Percentiles rank a stretch among this genome's conserved stretches.
Conservation (phyloP, 1,140 invertebrate genomes). For the Cydia amplana region DNA sequence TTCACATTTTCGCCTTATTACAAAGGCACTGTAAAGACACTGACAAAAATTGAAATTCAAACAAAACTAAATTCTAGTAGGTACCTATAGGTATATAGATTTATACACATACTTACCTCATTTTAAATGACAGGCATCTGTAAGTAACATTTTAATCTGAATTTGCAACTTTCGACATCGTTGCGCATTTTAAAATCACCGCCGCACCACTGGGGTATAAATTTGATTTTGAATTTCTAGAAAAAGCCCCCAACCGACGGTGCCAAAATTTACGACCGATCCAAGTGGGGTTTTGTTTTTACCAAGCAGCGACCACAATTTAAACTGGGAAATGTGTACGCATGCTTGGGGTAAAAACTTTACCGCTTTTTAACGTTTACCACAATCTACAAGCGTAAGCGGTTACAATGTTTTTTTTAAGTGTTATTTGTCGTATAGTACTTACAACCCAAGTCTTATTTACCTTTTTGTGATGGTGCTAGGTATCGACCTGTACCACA, state of each 20-base stretch:
- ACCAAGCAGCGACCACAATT: slow-evolving; percentile 46
- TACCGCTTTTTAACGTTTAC: slow-evolving; percentile 15
- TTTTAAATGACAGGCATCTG: too few relatives aligned
- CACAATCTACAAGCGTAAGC: not conserved
- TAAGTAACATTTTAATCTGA: not conserved
- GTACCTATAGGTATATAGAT: too few relatives aligned
- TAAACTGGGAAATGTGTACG: slow-evolving; percentile 51
- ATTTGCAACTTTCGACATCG: slow-evolving; percentile 30
- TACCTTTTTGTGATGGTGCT: too few relatives aligned
- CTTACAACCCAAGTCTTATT: too few relatives aligned
- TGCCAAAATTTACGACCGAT: slow-evolving; percentile 48
- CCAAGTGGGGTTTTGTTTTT: slow-evolving; percentile 50
- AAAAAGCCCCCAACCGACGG: slow-evolving; percentile 44
- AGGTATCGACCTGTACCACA: too few relatives aligned
- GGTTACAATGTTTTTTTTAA: not conserved
- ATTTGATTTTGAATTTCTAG: slow-evolving; percentile 50
- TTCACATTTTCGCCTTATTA: too few relatives aligned
- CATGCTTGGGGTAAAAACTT: slow-evolving; percentile 45
- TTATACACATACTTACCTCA: too few relatives aligned
- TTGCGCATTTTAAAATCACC: slow-evolving; percentile 16
- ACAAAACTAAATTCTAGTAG: too few relatives aligned
- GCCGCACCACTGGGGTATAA: slow-evolving; percentile 39
- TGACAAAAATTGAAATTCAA: too few relatives aligned
- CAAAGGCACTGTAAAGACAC: too few relatives aligned
- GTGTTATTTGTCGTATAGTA: too few relatives aligned